phyloP scores from a whole-genome alignment of 2,888 invertebrate genomes.

The Beris morrisii region DNA sequence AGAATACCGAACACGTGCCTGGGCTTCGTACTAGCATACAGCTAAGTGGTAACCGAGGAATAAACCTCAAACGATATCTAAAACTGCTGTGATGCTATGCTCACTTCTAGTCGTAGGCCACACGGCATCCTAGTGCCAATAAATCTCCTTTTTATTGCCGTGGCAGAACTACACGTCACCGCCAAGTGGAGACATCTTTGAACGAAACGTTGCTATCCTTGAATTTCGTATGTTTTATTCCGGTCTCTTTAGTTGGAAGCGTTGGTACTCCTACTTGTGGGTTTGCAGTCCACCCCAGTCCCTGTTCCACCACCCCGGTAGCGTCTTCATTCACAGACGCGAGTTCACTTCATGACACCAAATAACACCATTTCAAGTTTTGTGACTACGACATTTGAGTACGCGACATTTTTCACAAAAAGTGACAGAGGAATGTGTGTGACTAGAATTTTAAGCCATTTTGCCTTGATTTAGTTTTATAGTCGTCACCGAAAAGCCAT shows the following conservation, averaged over 20 bases:
- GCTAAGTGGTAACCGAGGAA: slow-evolving; percentile 8
- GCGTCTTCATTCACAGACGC: slow-evolving; percentile 15
- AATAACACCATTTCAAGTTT: slow-evolving; percentile 10
- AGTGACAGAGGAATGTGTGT: slow-evolving; percentile 24
- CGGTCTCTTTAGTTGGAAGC: not conserved
- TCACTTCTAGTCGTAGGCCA: slow-evolving; percentile 1
- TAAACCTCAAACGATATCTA: slow-evolving; percentile 10
- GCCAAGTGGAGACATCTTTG: slow-evolving; percentile 26
- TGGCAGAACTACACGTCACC: slow-evolving; percentile 27
- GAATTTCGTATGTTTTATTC: not conserved
- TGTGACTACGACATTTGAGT: slow-evolving; percentile 11
- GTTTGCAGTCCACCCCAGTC: slow-evolving; percentile 3
- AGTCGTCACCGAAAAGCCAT: slow-evolving; percentile 22
- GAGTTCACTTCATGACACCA: slow-evolving; percentile 21
- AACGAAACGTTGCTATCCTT: slow-evolving; percentile 5
- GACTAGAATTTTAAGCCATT: slow-evolving; percentile 29
- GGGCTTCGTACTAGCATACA: slow-evolving; percentile 15
- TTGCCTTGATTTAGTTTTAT: slow-evolving; percentile 30
- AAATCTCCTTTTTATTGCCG: slow-evolving; percentile 29
- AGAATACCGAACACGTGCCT: slow-evolving; percentile 25
- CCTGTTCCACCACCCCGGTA: slow-evolving; percentile 14
- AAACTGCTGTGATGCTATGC: slow-evolving; percentile 14
- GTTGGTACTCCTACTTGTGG: not conserved
- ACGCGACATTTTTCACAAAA: slow-evolving; percentile 25
- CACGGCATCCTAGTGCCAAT: slow-evolving; percentile 24